These are phyloP conservation scores for Sinotaia quadrata DNA, from an alignment of 2,888 invertebrate species.

Conservation along the genomic window DNA sequence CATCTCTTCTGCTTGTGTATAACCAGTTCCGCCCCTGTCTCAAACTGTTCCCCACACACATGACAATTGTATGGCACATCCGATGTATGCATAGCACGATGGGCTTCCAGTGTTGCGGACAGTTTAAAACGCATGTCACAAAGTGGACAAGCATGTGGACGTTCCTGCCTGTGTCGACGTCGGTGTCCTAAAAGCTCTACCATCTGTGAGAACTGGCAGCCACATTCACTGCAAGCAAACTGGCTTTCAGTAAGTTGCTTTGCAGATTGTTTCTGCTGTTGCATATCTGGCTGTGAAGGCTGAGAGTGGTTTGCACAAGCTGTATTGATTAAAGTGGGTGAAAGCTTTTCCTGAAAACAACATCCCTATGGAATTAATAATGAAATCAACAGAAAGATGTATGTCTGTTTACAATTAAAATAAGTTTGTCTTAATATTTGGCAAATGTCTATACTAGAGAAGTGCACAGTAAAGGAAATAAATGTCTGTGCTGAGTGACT, in stretches of 20 bases:
- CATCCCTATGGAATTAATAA: no score
- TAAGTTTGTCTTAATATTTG: no score
- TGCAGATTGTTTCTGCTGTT: no score
- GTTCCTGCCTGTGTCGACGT: not conserved
- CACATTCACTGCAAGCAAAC: not conserved
- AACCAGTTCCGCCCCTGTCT: not conserved
- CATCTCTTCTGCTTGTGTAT: not conserved
- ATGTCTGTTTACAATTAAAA: no score
- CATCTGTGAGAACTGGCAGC: not conserved
- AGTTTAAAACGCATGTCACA: slow-evolving; percentile 2
- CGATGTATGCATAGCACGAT: not conserved
- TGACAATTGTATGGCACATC: slow-evolving; percentile 4
- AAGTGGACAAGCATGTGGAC: not conserved
- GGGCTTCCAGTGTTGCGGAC: not conserved
- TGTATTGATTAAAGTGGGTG: not conserved
- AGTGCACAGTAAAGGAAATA: no score
- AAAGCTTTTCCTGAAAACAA: not conserved
- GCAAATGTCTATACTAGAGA: no score
- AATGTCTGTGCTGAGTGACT: no score
- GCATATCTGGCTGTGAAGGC: not conserved
- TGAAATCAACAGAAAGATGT: no score
- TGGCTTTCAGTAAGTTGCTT: no score
- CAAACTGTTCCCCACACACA: slow-evolving; percentile 3
- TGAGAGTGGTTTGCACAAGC: not conserved
- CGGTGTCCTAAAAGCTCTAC: not conserved